These are phyloP conservation scores for Carposina sasakii DNA, from an alignment of 1,140 invertebrate species.

Conservation along the genomic window DNA sequence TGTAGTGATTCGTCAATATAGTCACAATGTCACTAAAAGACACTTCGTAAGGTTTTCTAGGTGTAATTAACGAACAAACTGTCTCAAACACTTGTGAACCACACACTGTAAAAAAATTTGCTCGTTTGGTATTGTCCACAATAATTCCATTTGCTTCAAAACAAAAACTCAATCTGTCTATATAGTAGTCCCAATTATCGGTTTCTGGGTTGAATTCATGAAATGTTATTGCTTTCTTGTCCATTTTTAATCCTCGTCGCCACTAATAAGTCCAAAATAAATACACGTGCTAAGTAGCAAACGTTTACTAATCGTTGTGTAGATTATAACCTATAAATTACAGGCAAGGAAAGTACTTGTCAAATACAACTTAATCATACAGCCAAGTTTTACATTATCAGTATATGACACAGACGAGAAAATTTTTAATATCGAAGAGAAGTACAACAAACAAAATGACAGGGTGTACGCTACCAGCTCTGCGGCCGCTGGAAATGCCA, in stretches of 20 bases:
- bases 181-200: constrained; percentile 25
- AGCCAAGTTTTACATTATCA: too few relatives aligned
- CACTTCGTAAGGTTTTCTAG: constrained; percentile 21
- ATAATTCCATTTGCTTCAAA: constrained; percentile 23
- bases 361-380: too few relatives aligned
- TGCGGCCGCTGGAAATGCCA: too few relatives aligned
- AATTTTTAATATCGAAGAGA: too few relatives aligned
- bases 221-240: constrained; percentile 11
- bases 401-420: too few relatives aligned
- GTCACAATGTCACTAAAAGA: constrained; percentile 16
- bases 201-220: too few relatives aligned
- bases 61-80: constrained; percentile 23
- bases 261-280: constrained; percentile 15
- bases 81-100: constrained; percentile 24
- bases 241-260: constrained; percentile 21
- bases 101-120: constrained; percentile 30
- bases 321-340: too few relatives aligned
- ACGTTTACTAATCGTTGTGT: too few relatives aligned
- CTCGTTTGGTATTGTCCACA: constrained; percentile 15
- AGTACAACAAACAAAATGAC: too few relatives aligned
- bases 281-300: too few relatives aligned
- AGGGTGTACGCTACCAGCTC: too few relatives aligned
- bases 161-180: constrained; percentile 24
- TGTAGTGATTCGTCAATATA: constrained; percentile 25
- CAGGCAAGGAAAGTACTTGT: too few relatives aligned